Evolutionary conservation across 1,140 invertebrate genomes (phyloP).

Genomic region (Drosophila pectinifera): DNA sequence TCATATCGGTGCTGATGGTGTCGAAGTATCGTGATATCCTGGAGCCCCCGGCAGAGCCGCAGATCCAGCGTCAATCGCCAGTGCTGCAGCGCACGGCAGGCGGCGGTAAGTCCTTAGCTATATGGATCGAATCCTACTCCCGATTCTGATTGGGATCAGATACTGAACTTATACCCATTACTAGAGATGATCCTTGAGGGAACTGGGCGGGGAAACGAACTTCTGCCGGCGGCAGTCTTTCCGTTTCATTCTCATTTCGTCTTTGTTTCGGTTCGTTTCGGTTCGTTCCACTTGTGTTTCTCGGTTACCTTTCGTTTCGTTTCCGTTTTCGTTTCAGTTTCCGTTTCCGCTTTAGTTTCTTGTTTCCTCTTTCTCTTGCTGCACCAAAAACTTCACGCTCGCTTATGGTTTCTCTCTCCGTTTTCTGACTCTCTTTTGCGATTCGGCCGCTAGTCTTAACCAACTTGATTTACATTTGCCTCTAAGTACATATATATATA

Average conservation of each 20-base stretch:
- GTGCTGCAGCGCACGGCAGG: constrained; percentile 76
- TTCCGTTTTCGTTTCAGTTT: constrained; percentile 6
- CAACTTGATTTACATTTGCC: constrained; percentile 2
- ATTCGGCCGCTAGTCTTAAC: constrained; percentile 44
- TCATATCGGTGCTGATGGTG: constrained; percentile 99
- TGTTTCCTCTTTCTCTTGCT: constrained; percentile 28
- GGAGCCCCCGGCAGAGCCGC: constrained; percentile 91
- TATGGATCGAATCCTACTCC: not conserved
- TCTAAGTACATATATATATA: not conserved
- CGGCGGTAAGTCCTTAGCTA: constrained; percentile 70
- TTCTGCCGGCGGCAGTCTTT: constrained; percentile 28
- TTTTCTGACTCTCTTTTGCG: constrained; percentile 22
- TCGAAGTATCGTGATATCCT: constrained; percentile 99
- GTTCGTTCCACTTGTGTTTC: constrained; percentile 5
- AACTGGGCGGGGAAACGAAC: constrained; percentile 7
- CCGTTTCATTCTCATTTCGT: constrained; percentile 38
- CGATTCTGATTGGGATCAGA: not conserved
- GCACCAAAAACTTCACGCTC: constrained; percentile 51
- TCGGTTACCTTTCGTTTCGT: constrained; percentile 27
- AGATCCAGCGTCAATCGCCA: constrained; percentile 81
- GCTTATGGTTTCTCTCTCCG: constrained; percentile 27
- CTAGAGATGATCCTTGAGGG: constrained; percentile 4
- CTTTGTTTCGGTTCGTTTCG: constrained; percentile 14
- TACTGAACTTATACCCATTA: not conserved
- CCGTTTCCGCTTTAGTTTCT: constrained; percentile 5